These are phyloP conservation scores for Trichonephila clavipes DNA, from an alignment of 1,140 invertebrate genomes.

Conservation along the genomic window DNA sequence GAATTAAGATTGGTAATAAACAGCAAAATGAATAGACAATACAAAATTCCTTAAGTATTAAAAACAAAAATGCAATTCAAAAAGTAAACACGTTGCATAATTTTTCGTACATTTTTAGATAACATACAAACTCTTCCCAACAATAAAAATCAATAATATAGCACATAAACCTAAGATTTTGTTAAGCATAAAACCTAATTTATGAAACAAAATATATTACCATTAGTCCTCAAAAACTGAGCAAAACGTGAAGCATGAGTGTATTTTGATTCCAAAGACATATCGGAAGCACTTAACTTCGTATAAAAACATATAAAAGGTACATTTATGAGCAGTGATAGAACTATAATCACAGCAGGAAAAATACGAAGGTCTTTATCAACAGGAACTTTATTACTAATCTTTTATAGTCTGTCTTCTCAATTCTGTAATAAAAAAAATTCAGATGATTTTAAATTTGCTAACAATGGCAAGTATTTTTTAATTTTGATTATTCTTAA, in stretches of 20 bases:
- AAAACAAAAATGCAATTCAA: too few relatives aligned
- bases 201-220: not conserved
- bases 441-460: not conserved
- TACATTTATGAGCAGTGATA: not conserved
- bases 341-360: not conserved
- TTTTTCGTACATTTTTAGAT: too few relatives aligned
- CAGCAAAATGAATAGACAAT: too few relatives aligned
- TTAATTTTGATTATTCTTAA: not conserved
- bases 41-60: too few relatives aligned
- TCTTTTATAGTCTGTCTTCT: too few relatives aligned
- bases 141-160: too few relatives aligned
- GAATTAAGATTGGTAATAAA: too few relatives aligned
- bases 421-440: not conserved
- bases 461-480: not conserved
- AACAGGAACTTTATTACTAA: too few relatives aligned
- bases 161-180: too few relatives aligned
- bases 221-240: slow-evolving; percentile 53
- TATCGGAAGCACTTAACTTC: not conserved
- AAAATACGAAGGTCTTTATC: not conserved
- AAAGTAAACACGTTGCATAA: too few relatives aligned
- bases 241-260: slow-evolving; percentile 30
- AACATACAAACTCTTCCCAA: too few relatives aligned
- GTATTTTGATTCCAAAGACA: slow-evolving; percentile 40
- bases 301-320: not conserved
- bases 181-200: too few relatives aligned